Evolutionary conservation across 2,113 vertebrate species (phyloP).

Genomic region (Cromileptes altivelis): DNA sequence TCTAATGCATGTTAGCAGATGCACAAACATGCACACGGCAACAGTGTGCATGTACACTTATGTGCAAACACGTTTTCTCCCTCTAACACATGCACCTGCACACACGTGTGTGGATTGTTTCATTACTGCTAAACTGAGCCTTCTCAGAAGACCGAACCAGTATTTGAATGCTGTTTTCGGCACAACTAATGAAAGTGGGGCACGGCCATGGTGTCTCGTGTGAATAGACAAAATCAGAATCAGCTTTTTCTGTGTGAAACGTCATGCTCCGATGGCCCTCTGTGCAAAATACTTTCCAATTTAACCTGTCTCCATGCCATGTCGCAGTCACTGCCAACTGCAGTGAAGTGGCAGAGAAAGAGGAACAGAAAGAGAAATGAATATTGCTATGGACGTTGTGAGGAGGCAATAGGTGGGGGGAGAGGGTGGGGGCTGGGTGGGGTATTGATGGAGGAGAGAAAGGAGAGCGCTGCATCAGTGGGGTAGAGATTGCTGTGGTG

Average conservation of each 20-base stretch:
- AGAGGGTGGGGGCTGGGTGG: slow-evolving; percentile 10
- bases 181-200: slow-evolving; percentile 72
- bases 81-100: slow-evolving; percentile 28
- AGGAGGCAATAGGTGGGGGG: slow-evolving; percentile 21
- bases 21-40: slow-evolving; percentile 54
- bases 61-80: slow-evolving; percentile 26
- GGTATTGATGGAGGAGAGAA: slow-evolving; percentile 69
- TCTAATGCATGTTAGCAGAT: slow-evolving; percentile 69
- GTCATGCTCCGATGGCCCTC: slow-evolving; percentile 56
- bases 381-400: slow-evolving; percentile 41
- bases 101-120: slow-evolving; percentile 57
- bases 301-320: slow-evolving; percentile 54
- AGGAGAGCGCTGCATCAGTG: slow-evolving; percentile 66
- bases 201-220: slow-evolving; percentile 59
- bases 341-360: slow-evolving; percentile 31
- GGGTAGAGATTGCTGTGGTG: slow-evolving; percentile 77
- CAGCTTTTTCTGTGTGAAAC: slow-evolving; percentile 56
- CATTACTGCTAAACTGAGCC: slow-evolving; percentile 64
- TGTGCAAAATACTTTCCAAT: slow-evolving; percentile 66
- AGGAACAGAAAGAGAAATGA: slow-evolving; percentile 38
- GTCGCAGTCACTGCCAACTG: slow-evolving; percentile 39
- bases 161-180: slow-evolving; percentile 62
- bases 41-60: slow-evolving; percentile 30
- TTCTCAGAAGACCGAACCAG: slow-evolving; percentile 62
- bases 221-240: slow-evolving; percentile 74